Base-by-base conservation (phyloP, 2,888 invertebrate species). In the Clivina fossor region DNA sequence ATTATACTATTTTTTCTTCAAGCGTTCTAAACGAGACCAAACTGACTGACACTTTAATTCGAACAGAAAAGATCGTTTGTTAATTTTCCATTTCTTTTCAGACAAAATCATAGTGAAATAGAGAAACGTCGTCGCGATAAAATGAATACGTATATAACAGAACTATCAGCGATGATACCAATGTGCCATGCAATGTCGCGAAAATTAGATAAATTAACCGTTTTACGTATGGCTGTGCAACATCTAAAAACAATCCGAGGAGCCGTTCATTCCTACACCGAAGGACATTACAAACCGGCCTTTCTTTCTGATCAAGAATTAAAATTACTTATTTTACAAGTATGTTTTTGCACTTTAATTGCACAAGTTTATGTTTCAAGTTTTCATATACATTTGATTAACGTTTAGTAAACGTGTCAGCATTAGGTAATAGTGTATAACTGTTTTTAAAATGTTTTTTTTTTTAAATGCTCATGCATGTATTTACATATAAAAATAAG, bases 81-180 rank as follows among this genome's bases (percentile, higher is more conserved):
- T 61, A 16, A 47, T 58, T 40, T 22, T 44, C 50, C 50, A n/a
- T n/a, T n/a, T n/a, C n/a, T 60, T 68, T 70, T n/a, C 72, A 93
- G 93, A 67, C 94, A 94, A 74, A 95, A 94, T 74, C 96, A 96
- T 76, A 94, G 94, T 73, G 94, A 95, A 76, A 95, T 96, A 58
- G 95, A 96, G 75, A 96, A 96, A 72, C 79, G 95, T 0, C 80
- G 96, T 0, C 81, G 96, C 22, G 94, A 96, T 73, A 96, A 95
- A 76, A 96, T 96, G 94, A 96, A 96, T 76, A 90, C 89, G 0
- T 94, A 93, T 74, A 95, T 96, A 64, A 84, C 88, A 2, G 93
- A 96, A 72, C 73, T 96, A 55, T 89, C 92, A 47, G 80, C 88
- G 1, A 88, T 96, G 84, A 84, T 96, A 15, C 96, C 95, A 0